These are phyloP conservation scores for Chelidonichthys spinosus DNA, from an alignment of 2,797 vertebrate genomes.

Conservation along the genomic window DNA sequence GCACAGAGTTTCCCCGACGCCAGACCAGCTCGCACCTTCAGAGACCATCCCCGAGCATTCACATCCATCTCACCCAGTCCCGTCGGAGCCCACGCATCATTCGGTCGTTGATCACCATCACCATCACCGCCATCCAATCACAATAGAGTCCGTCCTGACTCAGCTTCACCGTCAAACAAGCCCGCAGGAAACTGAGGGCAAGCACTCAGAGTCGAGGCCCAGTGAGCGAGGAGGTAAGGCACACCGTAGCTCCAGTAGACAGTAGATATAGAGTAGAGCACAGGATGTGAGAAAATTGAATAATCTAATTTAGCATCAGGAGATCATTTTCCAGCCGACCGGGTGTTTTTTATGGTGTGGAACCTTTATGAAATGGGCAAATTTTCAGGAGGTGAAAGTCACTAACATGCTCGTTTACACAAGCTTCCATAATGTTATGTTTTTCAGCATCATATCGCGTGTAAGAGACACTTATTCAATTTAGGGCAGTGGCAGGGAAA, in stretches of 20 bases:
- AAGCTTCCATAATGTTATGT: constrained; percentile 44
- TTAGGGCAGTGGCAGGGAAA: constrained; percentile 49
- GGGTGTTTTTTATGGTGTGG: constrained; percentile 39
- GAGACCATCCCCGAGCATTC: constrained; percentile 45
- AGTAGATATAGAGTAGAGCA: constrained; percentile 41
- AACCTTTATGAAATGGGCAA: constrained; percentile 34
- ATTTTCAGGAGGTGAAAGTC: constrained; percentile 47
- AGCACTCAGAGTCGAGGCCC: constrained; percentile 39
- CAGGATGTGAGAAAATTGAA: constrained; percentile 34
- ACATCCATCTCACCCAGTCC: constrained; percentile 38
- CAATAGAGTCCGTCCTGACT: constrained; percentile 25
- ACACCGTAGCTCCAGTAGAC: constrained; percentile 41
- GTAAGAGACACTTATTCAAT: constrained; percentile 55
- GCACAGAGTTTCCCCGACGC: constrained; percentile 37
- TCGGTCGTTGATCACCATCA: constrained; percentile 38
- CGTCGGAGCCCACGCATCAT: constrained; percentile 45
- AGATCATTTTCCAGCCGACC: constrained; percentile 34
- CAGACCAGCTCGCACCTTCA: constrained; percentile 39
- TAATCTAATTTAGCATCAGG: constrained; percentile 50
- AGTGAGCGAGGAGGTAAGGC: constrained; percentile 67
- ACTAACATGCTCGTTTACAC: constrained; percentile 37
- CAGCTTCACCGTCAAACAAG: constrained; percentile 31
- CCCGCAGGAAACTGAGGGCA: constrained; percentile 31
- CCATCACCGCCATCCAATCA: constrained; percentile 23
- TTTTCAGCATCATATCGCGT: constrained; percentile 56